These are phyloP conservation scores for Lepus europaeus DNA, from an alignment of 2,113 vertebrate genomes.

Conservation along the genomic window DNA sequence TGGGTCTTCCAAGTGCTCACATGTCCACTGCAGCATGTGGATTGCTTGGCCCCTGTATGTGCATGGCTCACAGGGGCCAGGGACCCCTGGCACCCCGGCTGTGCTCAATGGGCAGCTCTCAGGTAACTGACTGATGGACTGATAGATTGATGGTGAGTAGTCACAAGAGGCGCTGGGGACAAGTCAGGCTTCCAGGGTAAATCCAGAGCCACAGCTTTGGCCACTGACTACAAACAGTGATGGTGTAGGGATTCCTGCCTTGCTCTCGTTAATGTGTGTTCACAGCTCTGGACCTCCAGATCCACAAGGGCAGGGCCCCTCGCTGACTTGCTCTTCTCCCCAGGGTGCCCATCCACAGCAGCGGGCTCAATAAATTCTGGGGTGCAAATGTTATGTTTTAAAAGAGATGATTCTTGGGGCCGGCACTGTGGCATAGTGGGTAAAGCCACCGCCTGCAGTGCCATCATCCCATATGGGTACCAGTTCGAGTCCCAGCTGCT, in stretches of 20 bases:
- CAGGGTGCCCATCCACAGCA: not conserved
- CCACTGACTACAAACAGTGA: not conserved
- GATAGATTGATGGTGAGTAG: not conserved
- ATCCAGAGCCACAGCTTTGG: not conserved
- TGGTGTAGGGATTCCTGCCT: not conserved
- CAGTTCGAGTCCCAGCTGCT: too few species aligned
- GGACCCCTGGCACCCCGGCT: not conserved
- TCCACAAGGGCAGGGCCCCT: not conserved
- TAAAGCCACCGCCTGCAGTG: too few species aligned
- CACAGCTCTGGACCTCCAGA: not conserved
- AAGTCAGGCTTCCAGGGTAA: not conserved
- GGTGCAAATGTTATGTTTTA: not conserved
- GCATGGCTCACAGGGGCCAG: not conserved
- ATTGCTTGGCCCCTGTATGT: not conserved
- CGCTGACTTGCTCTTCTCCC: not conserved
- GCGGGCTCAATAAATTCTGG: not conserved
- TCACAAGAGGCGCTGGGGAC: not conserved
- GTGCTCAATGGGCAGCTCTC: not conserved
- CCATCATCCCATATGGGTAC: too few species aligned
- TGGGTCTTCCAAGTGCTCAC: too few species aligned
- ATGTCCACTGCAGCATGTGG: fast-evolving
- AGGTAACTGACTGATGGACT: too few species aligned
- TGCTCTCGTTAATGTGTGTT: not conserved
- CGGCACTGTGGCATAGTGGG: too few species aligned
- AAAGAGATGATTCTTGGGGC: not conserved